Percentiles rank a stretch among this genome's conserved stretches.
Conservation (phyloP, 1,140 invertebrate genomes). For the Vanessa tameamea region DNA sequence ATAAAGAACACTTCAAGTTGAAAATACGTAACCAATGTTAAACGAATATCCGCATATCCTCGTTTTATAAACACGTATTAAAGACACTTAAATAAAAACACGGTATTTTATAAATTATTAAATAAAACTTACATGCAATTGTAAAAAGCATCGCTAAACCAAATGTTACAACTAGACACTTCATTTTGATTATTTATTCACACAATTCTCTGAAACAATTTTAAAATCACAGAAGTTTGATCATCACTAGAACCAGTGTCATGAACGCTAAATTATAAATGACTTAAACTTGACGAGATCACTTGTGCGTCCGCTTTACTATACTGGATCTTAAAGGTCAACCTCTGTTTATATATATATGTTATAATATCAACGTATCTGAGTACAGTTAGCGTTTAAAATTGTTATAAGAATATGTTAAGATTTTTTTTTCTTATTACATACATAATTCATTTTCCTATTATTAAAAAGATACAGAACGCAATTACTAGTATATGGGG, state of each 20-base stretch:
- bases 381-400: conserved; percentile 38
- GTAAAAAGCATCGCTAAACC: conserved; percentile 40
- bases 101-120: neutral
- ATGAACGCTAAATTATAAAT: conserved; percentile 13
- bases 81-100: neutral
- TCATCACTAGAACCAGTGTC: conserved; percentile 29
- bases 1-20: conserved; percentile 3
- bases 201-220: conserved; percentile 32
- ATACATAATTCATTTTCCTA: too few species aligned
- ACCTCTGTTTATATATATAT: conserved; percentile 49
- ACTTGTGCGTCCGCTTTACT: conserved; percentile 48
- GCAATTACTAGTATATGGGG: too few species aligned
- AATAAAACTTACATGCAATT: conserved; percentile 36
- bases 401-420: neutral
- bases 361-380: conserved; percentile 32
- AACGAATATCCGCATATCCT: neutral
- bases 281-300: conserved; percentile 41
- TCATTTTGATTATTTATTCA: conserved; percentile 45
- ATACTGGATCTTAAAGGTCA: conserved; percentile 67
- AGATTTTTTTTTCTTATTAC: neutral
- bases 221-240: conserved; percentile 34
- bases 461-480: too few species aligned
- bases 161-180: conserved; percentile 37
- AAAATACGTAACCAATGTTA: neutral
- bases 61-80: neutral